phyloP scores from a whole-genome alignment of 2,888 invertebrate genomes.

The Acanthococcus lagerstroemiae region DNA sequence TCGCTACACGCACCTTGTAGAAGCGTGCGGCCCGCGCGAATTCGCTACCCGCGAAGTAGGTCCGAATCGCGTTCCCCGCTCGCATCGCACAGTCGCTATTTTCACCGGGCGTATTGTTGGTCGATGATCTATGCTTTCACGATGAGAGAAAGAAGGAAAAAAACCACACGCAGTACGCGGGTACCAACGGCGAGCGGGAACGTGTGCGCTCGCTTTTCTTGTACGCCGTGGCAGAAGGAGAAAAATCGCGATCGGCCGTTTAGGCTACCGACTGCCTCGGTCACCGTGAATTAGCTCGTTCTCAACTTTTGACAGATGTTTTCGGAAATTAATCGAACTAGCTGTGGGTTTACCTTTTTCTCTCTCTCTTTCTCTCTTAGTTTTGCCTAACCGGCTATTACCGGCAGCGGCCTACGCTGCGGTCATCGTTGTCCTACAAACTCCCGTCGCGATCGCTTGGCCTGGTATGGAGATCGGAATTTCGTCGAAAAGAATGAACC shows the following conservation, averaged over 20 bases:
- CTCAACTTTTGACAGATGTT: conserved; percentile 19
- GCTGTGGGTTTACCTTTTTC: neutral
- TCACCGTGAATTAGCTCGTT: conserved; percentile 6
- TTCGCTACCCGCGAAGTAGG: conserved; percentile 23
- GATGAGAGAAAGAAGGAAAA: neutral
- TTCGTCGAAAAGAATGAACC: no score
- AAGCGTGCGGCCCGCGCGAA: conserved; percentile 5
- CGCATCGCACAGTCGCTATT: neutral
- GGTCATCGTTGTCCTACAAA: no score
- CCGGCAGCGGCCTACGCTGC: no score
- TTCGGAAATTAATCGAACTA: neutral
- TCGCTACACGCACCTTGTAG: conserved; percentile 15
- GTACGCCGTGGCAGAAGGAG: conserved; percentile 6
- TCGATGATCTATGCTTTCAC: conserved; percentile 30
- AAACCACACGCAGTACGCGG: neutral
- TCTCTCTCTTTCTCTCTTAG: no score
- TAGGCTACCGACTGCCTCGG: neutral
- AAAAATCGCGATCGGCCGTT: neutral
- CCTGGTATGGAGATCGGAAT: no score
- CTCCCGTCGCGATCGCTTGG: no score
- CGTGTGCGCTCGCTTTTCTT: neutral
- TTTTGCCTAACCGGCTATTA: no score
- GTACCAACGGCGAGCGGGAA: neutral
- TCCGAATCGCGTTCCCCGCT: conserved; percentile 5
- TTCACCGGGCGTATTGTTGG: conserved; percentile 16